These are phyloP conservation scores for Limnephilus lunatus DNA, from an alignment of 2,888 invertebrate species.

Conservation along the genomic window DNA sequence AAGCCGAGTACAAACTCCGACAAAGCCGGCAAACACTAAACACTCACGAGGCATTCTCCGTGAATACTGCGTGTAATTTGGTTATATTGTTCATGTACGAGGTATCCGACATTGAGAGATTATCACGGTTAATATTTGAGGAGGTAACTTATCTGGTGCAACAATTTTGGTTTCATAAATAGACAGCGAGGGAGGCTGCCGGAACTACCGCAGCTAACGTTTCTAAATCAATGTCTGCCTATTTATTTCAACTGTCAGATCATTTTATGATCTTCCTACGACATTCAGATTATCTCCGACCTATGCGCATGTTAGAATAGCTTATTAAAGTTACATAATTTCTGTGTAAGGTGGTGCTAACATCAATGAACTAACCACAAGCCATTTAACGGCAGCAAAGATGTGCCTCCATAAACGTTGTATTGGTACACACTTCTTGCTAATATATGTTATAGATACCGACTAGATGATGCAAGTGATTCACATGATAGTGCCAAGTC, in stretches of 20 bases:
- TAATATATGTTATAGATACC: neutral
- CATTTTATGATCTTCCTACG: neutral
- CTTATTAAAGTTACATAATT: neutral
- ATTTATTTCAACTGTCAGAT: neutral
- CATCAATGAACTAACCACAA: neutral
- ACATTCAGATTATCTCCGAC: neutral
- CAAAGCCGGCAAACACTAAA: slow-evolving; percentile 15
- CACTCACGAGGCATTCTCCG: slow-evolving; percentile 25
- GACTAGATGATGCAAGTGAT: neutral
- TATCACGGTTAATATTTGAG: neutral
- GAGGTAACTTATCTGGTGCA: neutral
- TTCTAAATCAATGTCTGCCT: neutral
- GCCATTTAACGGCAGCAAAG: neutral
- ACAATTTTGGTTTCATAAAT: neutral
- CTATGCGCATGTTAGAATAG: neutral
- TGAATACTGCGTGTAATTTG: slow-evolving; percentile 18
- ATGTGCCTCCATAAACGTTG: neutral
- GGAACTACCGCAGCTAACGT: neutral
- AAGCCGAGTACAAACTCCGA: neutral
- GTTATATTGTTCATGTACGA: slow-evolving; percentile 11
- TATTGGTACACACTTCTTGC: neutral
- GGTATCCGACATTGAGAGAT: neutral
- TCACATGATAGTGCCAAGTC: neutral
- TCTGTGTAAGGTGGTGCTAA: neutral
- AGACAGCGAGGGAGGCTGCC: neutral